Conservation (phyloP, 2,888 invertebrate genomes). For the Cerceris ruficornis region DNA sequence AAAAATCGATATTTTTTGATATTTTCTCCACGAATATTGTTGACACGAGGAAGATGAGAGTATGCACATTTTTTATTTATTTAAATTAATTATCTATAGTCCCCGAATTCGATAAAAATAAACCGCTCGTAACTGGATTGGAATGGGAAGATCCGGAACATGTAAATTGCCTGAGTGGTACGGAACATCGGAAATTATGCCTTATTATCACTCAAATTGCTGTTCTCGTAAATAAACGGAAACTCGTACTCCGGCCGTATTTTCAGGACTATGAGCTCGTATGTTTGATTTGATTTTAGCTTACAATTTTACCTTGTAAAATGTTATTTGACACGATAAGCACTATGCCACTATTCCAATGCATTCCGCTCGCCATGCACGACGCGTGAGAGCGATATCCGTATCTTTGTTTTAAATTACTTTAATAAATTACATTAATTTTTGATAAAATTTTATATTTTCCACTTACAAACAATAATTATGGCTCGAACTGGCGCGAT, state of each 20-base stretch:
- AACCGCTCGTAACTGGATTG: constrained; percentile 83
- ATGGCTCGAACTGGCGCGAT: too few relatives aligned
- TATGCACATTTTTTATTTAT: background rate
- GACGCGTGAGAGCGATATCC: too few relatives aligned
- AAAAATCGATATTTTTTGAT: background rate
- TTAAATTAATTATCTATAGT: constrained; percentile 70
- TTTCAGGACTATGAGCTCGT: constrained; percentile 89
- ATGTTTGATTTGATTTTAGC: constrained; percentile 21
- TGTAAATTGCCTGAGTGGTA: constrained; percentile 85
- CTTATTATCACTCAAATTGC: constrained; percentile 89
- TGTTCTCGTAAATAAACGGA: constrained; percentile 83
- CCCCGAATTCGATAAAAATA: constrained; percentile 82
- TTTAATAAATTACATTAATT: too few relatives aligned
- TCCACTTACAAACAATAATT: too few relatives aligned
- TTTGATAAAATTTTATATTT: too few relatives aligned
- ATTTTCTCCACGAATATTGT: background rate
- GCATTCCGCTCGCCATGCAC: too few relatives aligned
- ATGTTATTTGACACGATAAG: background rate
- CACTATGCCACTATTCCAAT: too few relatives aligned
- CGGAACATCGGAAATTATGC: constrained; percentile 87
- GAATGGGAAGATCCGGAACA: constrained; percentile 89
- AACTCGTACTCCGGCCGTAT: constrained; percentile 88
- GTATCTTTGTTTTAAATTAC: too few relatives aligned
- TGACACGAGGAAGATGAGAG: too few relatives aligned
- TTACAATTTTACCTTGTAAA: too few relatives aligned